Evolutionary conservation across 2,888 invertebrate genomes (phyloP).

Genomic region (Lymantria dispar): DNA sequence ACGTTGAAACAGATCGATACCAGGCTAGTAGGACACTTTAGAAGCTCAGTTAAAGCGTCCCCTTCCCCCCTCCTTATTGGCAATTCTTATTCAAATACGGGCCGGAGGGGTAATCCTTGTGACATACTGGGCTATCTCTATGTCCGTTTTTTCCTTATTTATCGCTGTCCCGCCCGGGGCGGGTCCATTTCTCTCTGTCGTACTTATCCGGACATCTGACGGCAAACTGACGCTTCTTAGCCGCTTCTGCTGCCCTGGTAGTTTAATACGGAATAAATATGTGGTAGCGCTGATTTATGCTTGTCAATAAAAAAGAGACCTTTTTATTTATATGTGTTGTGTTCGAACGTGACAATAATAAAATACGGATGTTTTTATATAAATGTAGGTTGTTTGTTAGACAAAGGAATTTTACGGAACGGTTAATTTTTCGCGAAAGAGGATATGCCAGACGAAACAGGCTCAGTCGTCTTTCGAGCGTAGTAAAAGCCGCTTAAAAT

Average conservation of each 20-base stretch:
- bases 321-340: slow-evolving; percentile 11
- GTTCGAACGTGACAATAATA: background rate
- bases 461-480: slow-evolving; percentile 12
- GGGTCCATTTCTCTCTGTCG: slow-evolving; percentile 77
- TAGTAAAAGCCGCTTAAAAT: slow-evolving; percentile 25
- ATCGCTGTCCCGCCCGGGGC: slow-evolving; percentile 57
- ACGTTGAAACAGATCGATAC: slow-evolving; percentile 57
- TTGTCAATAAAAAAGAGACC: slow-evolving; percentile 28
- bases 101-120: slow-evolving; percentile 64
- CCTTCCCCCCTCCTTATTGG: slow-evolving; percentile 61
- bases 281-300: slow-evolving; percentile 40
- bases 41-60: slow-evolving; percentile 54
- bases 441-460: slow-evolving; percentile 15
- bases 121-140: slow-evolving; percentile 72
- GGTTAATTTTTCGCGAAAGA: background rate
- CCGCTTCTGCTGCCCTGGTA: slow-evolving; percentile 55
- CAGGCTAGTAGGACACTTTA: slow-evolving; percentile 56
- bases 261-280: slow-evolving; percentile 41
- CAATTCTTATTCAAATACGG: slow-evolving; percentile 79
- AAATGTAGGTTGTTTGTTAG: background rate
- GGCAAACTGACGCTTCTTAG: slow-evolving; percentile 67
- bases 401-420: slow-evolving; percentile 8
- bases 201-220: slow-evolving; percentile 75
- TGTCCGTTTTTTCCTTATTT: slow-evolving; percentile 75
- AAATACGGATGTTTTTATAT: background rate